Conservation (phyloP, 2,113 vertebrate genomes). For the Silurus glanis region DNA sequence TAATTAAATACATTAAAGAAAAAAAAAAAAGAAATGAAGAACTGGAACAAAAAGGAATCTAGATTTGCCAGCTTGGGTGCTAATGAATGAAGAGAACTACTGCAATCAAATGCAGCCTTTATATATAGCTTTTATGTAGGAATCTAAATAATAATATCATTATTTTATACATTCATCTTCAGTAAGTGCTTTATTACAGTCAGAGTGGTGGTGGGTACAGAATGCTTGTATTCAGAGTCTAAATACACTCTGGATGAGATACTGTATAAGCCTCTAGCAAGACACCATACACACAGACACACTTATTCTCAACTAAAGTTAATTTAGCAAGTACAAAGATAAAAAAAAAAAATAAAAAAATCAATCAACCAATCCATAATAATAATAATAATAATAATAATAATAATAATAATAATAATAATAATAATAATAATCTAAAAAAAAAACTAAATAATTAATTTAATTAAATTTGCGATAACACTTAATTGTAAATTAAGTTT, state of each 20-base stretch:
- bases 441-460: too few species aligned
- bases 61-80: not conserved
- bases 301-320: not conserved
- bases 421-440: too few species aligned
- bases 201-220: not conserved
- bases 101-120: not conserved
- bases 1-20: conserved; percentile 35
- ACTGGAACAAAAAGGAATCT: not conserved
- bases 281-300: not conserved
- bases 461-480: too few species aligned
- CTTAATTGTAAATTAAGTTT: too few species aligned
- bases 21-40: too few species aligned
- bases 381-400: too few species aligned
- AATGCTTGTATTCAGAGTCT: not conserved
- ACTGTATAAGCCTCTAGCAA: not conserved
- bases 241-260: not conserved
- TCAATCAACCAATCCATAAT: too few species aligned
- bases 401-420: too few species aligned
- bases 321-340: not conserved
- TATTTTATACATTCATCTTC: too few species aligned
- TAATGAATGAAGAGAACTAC: not conserved
- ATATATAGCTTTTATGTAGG: too few species aligned
- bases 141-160: not conserved
- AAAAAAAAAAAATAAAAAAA: too few species aligned
- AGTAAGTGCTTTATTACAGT: not conserved